A percentile compares a stretch with the other conserved stretches of the same genome.
Evolutionary conservation across 2,888 invertebrate genomes (phyloP).

Genomic region (Hypselothyrea guttata): DNA sequence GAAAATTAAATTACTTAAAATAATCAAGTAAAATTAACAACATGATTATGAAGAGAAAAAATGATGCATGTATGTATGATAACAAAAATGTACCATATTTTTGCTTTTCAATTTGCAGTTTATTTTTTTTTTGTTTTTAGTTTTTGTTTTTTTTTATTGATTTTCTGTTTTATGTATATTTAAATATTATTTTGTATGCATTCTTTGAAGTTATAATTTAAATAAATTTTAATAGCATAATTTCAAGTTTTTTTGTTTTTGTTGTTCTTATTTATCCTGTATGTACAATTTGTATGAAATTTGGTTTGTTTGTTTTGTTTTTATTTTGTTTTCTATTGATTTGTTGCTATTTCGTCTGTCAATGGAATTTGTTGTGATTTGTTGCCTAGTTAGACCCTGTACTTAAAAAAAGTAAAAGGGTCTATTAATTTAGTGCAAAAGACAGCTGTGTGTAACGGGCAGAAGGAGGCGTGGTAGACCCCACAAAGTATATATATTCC

Average conservation of each 20-base stretch:
- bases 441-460: too few species aligned
- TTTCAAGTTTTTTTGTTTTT: slow-evolving; percentile 17
- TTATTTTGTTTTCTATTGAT: slow-evolving; percentile 45
- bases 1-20: slow-evolving; percentile 45
- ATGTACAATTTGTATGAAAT: slow-evolving; percentile 51
- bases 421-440: too few species aligned
- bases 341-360: slow-evolving; percentile 35
- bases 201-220: slow-evolving; percentile 41
- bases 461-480: too few species aligned
- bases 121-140: slow-evolving; percentile 29
- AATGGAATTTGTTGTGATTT: slow-evolving; percentile 33
- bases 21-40: slow-evolving; percentile 40
- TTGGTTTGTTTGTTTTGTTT: slow-evolving; percentile 46
- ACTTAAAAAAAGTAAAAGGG: too few species aligned
- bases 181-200: slow-evolving; percentile 32
- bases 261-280: slow-evolving; percentile 20
- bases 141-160: slow-evolving; percentile 10
- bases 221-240: slow-evolving; percentile 18
- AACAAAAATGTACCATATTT: slow-evolving; percentile 22
- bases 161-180: too few species aligned
- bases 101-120: slow-evolving; percentile 42
- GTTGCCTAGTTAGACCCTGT: too few species aligned
- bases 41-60: slow-evolving; percentile 26
- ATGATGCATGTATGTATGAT: slow-evolving; percentile 13
- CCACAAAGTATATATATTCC: too few species aligned